Percentiles rank a stretch among this genome's conserved stretches.
Evolutionary conservation across 35 echinoderm and acorn worm species (phyloP).

Genomic region (Ptychodera flava): DNA sequence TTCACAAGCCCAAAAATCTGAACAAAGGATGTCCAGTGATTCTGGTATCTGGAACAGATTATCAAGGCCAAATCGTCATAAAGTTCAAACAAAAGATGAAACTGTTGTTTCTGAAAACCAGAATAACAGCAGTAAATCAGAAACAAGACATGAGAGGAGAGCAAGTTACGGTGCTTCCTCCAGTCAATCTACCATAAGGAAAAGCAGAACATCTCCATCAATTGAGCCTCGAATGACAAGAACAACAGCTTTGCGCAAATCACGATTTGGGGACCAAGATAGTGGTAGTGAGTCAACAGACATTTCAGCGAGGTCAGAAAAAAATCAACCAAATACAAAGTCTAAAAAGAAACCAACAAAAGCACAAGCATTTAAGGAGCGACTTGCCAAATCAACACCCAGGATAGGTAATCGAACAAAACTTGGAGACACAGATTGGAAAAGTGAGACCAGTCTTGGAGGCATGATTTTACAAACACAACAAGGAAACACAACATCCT

Average conservation of each 20-base stretch:
- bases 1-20: background rate
- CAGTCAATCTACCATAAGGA: background rate
- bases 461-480: background rate
- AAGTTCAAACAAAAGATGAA: slow-evolving; percentile 25
- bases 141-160: background rate
- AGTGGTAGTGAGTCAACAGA: slow-evolving; percentile 1
- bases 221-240: slow-evolving; percentile 76
- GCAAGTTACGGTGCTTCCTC: background rate
- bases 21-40: background rate
- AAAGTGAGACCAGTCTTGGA: background rate
- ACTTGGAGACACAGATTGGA: background rate
- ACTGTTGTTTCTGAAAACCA: background rate
- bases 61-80: slow-evolving; percentile 78
- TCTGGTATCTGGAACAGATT: slow-evolving; percentile 69
- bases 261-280: slow-evolving; percentile 54
- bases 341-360: background rate
- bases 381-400: background rate
- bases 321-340: slow-evolving; percentile 60
- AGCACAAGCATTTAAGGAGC: background rate
- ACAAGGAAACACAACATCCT: background rate
- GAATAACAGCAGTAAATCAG: background rate
- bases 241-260: slow-evolving; percentile 81
- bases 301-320: slow-evolving; percentile 74
- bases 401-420: background rate
- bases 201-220: background rate